These are phyloP conservation scores for Xenopus borealis DNA, from an alignment of 2,113 vertebrate genomes.

Conservation along the genomic window DNA sequence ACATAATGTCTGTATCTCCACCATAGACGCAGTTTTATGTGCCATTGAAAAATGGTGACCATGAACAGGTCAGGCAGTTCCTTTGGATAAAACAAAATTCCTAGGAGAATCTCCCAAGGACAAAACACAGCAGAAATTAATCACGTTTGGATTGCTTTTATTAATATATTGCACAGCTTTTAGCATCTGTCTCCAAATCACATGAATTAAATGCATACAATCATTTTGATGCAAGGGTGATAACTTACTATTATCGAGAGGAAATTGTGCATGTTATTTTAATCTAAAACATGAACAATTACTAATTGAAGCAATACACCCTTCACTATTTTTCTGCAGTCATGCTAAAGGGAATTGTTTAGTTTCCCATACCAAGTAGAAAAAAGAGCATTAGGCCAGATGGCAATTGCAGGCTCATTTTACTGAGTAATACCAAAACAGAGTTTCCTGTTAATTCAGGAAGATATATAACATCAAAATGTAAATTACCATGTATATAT, in stretches of 20 bases:
- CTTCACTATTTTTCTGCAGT: conserved; percentile 41
- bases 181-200: conserved; percentile 39
- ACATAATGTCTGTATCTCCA: conserved; percentile 31
- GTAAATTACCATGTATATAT: neutral
- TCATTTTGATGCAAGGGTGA: conserved; percentile 39
- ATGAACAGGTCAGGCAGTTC: conserved; percentile 25
- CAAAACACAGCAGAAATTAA: conserved; percentile 41
- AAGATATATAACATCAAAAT: neutral
- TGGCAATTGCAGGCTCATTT: conserved; percentile 30
- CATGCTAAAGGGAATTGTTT: conserved; percentile 36
- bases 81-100: conserved; percentile 20
- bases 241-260: conserved; percentile 41
- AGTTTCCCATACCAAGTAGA: conserved; percentile 26
- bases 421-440: conserved; percentile 7
- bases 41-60: conserved; percentile 42
- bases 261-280: conserved; percentile 44
- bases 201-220: conserved; percentile 37
- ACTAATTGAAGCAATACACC: conserved; percentile 47
- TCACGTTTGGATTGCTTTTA: conserved; percentile 44
- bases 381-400: conserved; percentile 35
- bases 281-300: conserved; percentile 43
- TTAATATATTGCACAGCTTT: conserved; percentile 37
- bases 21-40: conserved; percentile 36
- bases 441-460: conserved; percentile 28
- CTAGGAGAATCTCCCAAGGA: conserved; percentile 32